Percentiles rank a stretch among this genome's conserved stretches.
phyloP scores from a whole-genome alignment of 64 coral and sea anemone genomes.

The Stylophora pistillata region DNA sequence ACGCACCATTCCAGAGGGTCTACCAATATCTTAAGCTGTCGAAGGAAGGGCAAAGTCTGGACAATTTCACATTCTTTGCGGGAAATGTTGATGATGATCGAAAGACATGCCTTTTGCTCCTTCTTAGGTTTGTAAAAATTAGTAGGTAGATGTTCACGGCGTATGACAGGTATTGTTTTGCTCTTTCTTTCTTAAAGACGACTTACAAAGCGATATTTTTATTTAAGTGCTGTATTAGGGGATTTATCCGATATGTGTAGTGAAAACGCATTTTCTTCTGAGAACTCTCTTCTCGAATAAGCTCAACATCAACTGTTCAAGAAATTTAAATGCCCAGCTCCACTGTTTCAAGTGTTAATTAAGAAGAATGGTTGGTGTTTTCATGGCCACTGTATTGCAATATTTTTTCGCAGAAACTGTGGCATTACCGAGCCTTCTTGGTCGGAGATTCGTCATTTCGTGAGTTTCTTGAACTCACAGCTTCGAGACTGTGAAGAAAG shows the following conservation, averaged over 20 bases:
- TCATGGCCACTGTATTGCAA: neutral
- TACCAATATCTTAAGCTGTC: slow-evolving; percentile 70
- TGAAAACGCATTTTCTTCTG: no score
- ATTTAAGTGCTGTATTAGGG: no score
- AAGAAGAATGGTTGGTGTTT: no score
- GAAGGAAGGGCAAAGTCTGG: slow-evolving; percentile 38
- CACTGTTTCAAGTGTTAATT: no score
- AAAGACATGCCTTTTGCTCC: slow-evolving; percentile 17
- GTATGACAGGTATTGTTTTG: no score
- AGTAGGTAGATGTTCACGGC: neutral
- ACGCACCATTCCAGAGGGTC: slow-evolving; percentile 63
- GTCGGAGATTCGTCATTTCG: slow-evolving; percentile 85
- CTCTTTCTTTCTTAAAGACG: no score
- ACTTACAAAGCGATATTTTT: no score
- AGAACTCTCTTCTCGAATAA: no score
- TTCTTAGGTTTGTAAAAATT: slow-evolving; percentile 43
- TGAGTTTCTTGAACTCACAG: slow-evolving; percentile 85
- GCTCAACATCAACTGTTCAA: no score
- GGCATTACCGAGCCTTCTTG: slow-evolving; percentile 86
- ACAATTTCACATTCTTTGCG: slow-evolving; percentile 14
- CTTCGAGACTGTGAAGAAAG: slow-evolving; percentile 79
- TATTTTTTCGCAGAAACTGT: slow-evolving; percentile 62
- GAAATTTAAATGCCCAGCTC: no score
- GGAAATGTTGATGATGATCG: slow-evolving; percentile 1
- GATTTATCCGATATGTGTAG: no score